Evolutionary conservation across 2,113 vertebrate genomes (phyloP), one percentile per base, ranked within the genome.

Genomic region (Thunnus thynnus): DNA sequence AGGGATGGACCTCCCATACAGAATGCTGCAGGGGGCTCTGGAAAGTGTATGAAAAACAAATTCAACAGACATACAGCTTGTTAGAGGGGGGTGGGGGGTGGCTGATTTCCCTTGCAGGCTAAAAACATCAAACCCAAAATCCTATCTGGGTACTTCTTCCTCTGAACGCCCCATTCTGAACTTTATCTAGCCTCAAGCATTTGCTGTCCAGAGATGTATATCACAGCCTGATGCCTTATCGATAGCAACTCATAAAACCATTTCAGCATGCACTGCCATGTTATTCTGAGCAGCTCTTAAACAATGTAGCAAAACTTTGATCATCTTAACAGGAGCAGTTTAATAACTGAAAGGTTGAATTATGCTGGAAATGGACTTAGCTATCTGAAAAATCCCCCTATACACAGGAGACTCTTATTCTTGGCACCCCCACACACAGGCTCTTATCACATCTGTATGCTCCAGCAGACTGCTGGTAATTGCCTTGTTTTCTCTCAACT

Each of bases 361-460:
- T 83, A 78, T 18, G 20, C 73, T 85, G 78, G 76, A 87, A 89
- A 82, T 84, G 4, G 61, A 73, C 13, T 64, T 13, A 55, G 68
- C 79, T 70, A 80, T 85, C 61, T 74, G 55, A 77, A 65, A 86
- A 82, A 76, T 78, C 69, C 63, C 52, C 25, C n/a, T 63, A 78
- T 76, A 80, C 77, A 83, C 72, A 80, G 58, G 32, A 83, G 72
- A 91, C 71, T 85, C 44, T 90, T 87, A 82, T 91, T 81, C 81
- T 89, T 92, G 90, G 87, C 84, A 86, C 13, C 2, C 14, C 18
- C 44, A 65, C 76, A 89, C 61, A 84, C 77, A 78, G 63, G 52
- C 13, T 79, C 83, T 88, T 92, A 93, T 94, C 89, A 85, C 44
- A 69, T 88, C 73, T 61, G 51, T 64, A 25, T 47, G 78, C 71